Evolutionary conservation across 2,888 invertebrate genomes (phyloP), one percentile per base, ranked within the genome.

Genomic region (Tetanocera ferruginea): DNA sequence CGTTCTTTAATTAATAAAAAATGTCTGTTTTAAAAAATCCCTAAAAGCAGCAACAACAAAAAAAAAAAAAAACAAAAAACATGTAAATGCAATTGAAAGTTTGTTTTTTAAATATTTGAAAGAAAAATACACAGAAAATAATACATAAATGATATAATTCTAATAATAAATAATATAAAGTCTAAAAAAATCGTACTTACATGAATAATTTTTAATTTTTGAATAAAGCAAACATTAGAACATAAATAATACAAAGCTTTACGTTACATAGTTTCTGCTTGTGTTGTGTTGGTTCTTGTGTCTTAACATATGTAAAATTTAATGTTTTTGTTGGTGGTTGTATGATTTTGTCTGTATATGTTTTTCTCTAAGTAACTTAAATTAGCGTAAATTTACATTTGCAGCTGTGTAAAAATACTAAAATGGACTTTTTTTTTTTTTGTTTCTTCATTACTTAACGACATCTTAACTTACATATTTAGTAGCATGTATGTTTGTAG

Each of bases 361-460:
- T 17, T 9, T 67, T 8, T 23, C 19, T 19, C 19, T 19, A 67
- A 67, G 23, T 37, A 17, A 67, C 23, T 66, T 34, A 67, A 67
- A 19, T 37, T 23, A 67, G 23, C 37, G 37, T 37, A 66, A 37
- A 11, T 66, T 43, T 66, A 67, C 67, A 67, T 67, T n/a, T 23
- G 34, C 37, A 19, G 23, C 43, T 37, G 14, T 37, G 43, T 67
- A 67, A 67, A 67, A 67, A 43, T 67, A 43, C 37, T 67, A 23
- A 28, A 67, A 67, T 67, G 67, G 67, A 67, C 67, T 67, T 34
- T 28, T 2, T n/a, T n/a, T n/a, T n/a, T n/a, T 43, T 19, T 43
- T 37, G 43, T 67, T 34, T 11, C 43, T 67, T 34, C 67, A 34
- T 23, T 67, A 11, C 43, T 43, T 37, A 9, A 19, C 31, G 25